Conservation (phyloP, 2,797 vertebrate species). For the Chanos chanos region DNA sequence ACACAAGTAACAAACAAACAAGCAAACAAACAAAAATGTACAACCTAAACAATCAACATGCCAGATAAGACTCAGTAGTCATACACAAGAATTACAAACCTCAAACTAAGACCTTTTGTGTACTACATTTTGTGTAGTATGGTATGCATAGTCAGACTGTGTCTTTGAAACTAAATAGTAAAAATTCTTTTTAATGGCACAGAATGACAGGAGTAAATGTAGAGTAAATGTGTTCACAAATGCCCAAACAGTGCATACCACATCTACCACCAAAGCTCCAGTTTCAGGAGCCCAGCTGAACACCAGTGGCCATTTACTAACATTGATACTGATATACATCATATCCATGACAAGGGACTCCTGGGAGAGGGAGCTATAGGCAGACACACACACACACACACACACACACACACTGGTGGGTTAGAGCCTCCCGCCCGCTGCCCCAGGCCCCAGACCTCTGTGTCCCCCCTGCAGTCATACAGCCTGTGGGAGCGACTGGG, state of each 20-base stretch:
- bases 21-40: no score
- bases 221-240: no score
- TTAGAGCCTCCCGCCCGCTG: slow-evolving; percentile 3
- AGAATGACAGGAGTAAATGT: no score
- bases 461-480: slow-evolving; percentile 13
- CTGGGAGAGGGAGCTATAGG: slow-evolving; percentile 28
- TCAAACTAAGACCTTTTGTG: no score
- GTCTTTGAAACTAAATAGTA: no score
- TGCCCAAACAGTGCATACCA: slow-evolving; percentile 39
- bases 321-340: slow-evolving; percentile 53
- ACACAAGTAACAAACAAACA: no score
- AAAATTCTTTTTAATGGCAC: no score
- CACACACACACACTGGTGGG: slow-evolving; percentile 26
- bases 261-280: slow-evolving; percentile 44
- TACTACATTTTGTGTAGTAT: no score
- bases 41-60: no score
- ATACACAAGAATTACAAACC: no score
- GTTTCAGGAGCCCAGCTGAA: slow-evolving; percentile 52
- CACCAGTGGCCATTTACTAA: slow-evolving; percentile 51
- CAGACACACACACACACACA: slow-evolving; percentile 22
- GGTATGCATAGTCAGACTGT: no score
- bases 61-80: no score
- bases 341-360: slow-evolving; percentile 50
- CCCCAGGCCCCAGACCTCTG: background rate
- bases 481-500: slow-evolving; percentile 7